Conservation (phyloP, 2,113 vertebrate species). For the Chaetodon auriga region DNA sequence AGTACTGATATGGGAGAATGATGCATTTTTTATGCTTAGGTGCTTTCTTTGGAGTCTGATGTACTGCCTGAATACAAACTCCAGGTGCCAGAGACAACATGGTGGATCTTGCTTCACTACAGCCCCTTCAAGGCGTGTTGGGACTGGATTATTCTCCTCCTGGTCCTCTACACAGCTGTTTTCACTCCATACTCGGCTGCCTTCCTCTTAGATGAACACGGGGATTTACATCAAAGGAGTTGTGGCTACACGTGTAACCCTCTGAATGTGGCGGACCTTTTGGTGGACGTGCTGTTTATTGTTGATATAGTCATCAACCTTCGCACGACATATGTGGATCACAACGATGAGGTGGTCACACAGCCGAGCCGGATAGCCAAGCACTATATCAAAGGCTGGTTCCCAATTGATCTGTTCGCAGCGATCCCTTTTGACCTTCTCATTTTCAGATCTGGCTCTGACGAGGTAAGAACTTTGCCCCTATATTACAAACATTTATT, state of each 20-base stretch:
- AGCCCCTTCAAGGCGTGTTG: constrained; percentile 97
- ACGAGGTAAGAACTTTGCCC: constrained; percentile 87
- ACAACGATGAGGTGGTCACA: constrained; percentile 94
- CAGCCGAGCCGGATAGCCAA: constrained; percentile 91
- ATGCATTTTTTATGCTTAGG: constrained; percentile 79
- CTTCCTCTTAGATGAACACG: constrained; percentile 92
- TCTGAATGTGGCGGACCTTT: constrained; percentile 91
- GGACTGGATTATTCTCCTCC: constrained; percentile 97
- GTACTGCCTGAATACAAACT: constrained; percentile 95
- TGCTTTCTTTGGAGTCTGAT: constrained; percentile 93
- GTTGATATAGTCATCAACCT: constrained; percentile 97
- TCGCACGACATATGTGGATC: constrained; percentile 95
- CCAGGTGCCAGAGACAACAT: constrained; percentile 90
- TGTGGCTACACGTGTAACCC: constrained; percentile 93
- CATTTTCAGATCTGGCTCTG: constrained; percentile 93
- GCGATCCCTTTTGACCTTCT: constrained; percentile 97
- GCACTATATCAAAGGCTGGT: constrained; percentile 98
- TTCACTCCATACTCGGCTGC: constrained; percentile 96
- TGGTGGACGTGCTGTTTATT: constrained; percentile 96
- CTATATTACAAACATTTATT: not conserved
- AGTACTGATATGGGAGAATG: not conserved
- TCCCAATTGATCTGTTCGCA: constrained; percentile 95
- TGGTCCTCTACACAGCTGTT: constrained; percentile 96
- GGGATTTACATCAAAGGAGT: constrained; percentile 85
- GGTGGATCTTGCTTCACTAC: constrained; percentile 96